A percentile compares a stretch with the other conserved stretches of the same genome.
Evolutionary conservation across 2,888 invertebrate genomes (phyloP).

Genomic region (Corbicula japonica): DNA sequence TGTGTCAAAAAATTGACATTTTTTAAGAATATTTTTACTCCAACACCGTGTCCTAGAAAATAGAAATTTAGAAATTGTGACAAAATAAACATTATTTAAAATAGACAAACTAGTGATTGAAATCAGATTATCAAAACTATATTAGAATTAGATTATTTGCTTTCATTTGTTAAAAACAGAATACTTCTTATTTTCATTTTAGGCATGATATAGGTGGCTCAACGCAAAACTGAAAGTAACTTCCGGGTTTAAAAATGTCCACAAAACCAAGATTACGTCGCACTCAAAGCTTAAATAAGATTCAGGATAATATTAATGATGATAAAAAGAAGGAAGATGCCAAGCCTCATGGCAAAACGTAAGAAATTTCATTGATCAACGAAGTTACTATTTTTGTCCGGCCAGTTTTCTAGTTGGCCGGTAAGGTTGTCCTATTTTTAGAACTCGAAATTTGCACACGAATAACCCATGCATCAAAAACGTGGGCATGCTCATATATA

Average conservation of each 20-base stretch:
- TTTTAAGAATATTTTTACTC: slow-evolving; percentile 5
- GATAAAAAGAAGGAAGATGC: slow-evolving; percentile 67
- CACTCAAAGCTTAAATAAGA: slow-evolving; percentile 70
- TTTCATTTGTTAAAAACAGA: too few species aligned
- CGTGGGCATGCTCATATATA: background rate
- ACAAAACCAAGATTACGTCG: slow-evolving; percentile 72
- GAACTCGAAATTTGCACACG: slow-evolving; percentile 56
- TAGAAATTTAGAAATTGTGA: too few species aligned
- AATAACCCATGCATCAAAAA: slow-evolving; percentile 58
- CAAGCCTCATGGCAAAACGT: slow-evolving; percentile 75
- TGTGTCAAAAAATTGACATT: background rate
- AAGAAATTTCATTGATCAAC: slow-evolving; percentile 66
- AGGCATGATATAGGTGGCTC: slow-evolving; percentile 29
- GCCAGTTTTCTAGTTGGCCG: too few species aligned
- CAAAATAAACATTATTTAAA: too few species aligned
- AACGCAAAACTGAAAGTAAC: slow-evolving; percentile 5
- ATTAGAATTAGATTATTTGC: too few species aligned
- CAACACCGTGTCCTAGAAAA: too few species aligned
- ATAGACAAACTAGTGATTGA: too few species aligned
- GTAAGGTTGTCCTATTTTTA: too few species aligned
- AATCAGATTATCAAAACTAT: too few species aligned
- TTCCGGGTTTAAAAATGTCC: slow-evolving; percentile 55
- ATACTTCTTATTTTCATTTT: too few species aligned
- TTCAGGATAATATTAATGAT: slow-evolving; percentile 70
- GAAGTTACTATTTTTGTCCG: too few species aligned